Conservation (phyloP, 2,888 invertebrate species). For the Apamea sordens region DNA sequence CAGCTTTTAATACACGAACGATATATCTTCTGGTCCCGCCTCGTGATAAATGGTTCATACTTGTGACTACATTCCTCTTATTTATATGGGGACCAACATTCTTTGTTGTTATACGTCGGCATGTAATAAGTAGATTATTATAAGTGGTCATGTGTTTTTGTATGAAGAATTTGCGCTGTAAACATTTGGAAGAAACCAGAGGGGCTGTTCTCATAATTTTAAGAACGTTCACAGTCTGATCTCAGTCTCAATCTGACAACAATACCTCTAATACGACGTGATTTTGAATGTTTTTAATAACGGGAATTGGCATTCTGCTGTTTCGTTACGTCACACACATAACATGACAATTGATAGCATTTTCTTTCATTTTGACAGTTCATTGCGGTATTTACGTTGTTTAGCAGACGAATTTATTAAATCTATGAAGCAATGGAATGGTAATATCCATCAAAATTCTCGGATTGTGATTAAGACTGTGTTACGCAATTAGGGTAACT, state of each 20-base stretch:
- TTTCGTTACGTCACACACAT: not conserved
- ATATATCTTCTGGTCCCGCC: constrained; percentile 44
- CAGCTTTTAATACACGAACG: constrained; percentile 47
- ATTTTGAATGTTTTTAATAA: no score
- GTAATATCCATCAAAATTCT: not conserved
- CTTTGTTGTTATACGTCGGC: constrained; percentile 28
- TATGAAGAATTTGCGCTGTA: not conserved
- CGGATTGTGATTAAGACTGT: not conserved
- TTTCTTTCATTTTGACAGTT: not conserved
- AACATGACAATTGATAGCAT: not conserved
- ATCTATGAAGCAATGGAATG: not conserved
- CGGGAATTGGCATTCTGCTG: no score
- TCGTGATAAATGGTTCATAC: constrained; percentile 46
- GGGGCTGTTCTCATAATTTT: no score
- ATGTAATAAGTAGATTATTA: constrained; percentile 43
- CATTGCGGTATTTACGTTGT: not conserved
- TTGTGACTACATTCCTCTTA: constrained; percentile 52
- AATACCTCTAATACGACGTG: no score
- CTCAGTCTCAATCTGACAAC: no score
- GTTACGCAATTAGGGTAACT: not conserved
- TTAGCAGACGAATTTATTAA: not conserved
- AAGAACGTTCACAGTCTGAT: no score
- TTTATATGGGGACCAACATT: constrained; percentile 44
- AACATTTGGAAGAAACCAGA: not conserved
- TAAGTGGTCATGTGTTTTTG: constrained; percentile 25